Evolutionary conservation across 2,113 vertebrate species (phyloP).

Genomic region (Pluvialis apricaria): DNA sequence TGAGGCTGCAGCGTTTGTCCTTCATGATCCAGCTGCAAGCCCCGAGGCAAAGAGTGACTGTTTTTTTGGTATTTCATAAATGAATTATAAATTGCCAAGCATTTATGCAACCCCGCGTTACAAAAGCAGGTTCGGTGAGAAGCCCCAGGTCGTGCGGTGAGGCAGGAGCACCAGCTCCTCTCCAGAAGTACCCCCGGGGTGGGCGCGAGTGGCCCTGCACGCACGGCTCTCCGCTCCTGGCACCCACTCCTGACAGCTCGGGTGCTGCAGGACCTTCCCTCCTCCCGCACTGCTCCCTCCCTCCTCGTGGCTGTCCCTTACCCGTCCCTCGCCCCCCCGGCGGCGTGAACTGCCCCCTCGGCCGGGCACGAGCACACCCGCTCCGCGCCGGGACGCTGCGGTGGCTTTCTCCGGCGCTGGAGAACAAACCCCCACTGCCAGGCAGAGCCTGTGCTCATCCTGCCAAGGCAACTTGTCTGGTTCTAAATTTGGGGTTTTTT

Average conservation of each 20-base stretch:
- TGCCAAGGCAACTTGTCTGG: not conserved
- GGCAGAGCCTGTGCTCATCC: not conserved
- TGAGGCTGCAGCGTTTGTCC: not conserved
- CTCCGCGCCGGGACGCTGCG: fast-evolving
- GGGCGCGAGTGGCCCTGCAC: not conserved
- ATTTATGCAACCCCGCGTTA: not conserved
- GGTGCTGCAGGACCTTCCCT: not conserved
- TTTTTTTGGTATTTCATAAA: not conserved
- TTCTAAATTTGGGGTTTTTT: not conserved
- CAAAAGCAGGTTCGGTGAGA: not conserved
- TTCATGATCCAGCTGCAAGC: no score
- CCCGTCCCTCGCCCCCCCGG: not conserved
- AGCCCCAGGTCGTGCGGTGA: not conserved
- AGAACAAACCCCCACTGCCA: no score
- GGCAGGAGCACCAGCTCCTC: not conserved
- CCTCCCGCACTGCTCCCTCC: not conserved
- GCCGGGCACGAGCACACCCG: fast-evolving
- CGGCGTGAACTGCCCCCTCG: fast-evolving
- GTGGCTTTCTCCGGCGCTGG: not conserved
- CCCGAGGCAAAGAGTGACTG: not conserved
- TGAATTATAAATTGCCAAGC: not conserved
- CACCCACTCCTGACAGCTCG: not conserved
- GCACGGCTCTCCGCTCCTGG: fast-evolving
- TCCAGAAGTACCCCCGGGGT: no score
- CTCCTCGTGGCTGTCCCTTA: fast-evolving